A percentile compares a stretch with the other conserved stretches of the same genome.
These are phyloP conservation scores for Australoheros scitulus DNA, from an alignment of 2,113 vertebrate species.

Conservation along the genomic window DNA sequence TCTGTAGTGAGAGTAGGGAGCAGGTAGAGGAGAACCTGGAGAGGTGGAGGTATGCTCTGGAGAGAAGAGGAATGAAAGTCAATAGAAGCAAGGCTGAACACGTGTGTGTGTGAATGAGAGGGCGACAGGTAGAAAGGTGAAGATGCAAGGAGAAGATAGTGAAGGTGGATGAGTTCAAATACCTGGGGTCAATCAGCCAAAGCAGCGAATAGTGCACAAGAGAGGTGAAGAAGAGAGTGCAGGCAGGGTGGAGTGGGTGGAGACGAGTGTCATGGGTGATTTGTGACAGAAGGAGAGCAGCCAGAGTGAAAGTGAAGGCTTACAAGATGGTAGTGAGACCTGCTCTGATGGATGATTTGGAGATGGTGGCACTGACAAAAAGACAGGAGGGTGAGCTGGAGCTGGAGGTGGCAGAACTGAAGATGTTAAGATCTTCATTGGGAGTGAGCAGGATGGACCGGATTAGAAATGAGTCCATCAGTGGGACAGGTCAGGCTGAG, in stretches of 20 bases:
- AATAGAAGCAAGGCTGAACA: neutral
- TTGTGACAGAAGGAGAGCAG: fast-evolving
- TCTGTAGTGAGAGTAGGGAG: neutral
- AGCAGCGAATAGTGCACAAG: neutral
- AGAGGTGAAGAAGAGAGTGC: neutral
- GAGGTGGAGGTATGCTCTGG: fast-evolving
- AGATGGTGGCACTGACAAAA: neutral
- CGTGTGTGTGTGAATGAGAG: neutral
- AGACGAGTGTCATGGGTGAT: neutral
- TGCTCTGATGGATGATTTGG: neutral
- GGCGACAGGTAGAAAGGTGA: neutral
- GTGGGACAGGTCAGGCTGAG: neutral
- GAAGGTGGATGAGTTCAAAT: neutral
- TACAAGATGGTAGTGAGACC: neutral
- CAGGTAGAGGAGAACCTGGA: neutral
- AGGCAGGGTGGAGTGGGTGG: neutral
- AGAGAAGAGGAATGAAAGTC: neutral
- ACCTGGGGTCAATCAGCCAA: neutral
- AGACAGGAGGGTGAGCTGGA: neutral
- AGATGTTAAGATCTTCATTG: neutral
- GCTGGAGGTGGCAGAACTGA: neutral
- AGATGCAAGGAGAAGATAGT: neutral
- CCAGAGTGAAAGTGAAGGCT: neutral
- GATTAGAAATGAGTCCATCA: neutral
- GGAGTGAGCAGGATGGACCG: fast-evolving